Base-by-base conservation (phyloP, 1,140 invertebrate species). In the Orchestia grillus region DNA sequence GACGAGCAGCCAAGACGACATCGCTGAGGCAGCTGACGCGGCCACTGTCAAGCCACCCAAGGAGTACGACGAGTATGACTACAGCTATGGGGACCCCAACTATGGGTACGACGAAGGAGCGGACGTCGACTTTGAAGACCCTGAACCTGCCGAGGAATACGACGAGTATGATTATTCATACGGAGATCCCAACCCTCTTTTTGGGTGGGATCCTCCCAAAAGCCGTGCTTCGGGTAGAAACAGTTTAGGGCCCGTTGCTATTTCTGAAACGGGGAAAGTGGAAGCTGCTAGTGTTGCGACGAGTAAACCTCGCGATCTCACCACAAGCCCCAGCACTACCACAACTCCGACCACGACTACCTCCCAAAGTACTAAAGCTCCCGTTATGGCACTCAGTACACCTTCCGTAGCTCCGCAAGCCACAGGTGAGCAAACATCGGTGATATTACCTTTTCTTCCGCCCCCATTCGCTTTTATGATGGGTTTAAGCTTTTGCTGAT, bases 1-100 rank as follows among this genome's bases (percentile, higher is more conserved):
- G n/a, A 77, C 62, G 11, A 77, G 62, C 62, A 15, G 11, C 62
- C 57, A 88, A 23, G 96, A 96, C 11, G n/a, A 40, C 40, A 41
- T 87, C n/a, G 44, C n/a, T n/a, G 28, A 11, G n/a, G 36, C 87
- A 16, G 0, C 44, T 45, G 44, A 19, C 19, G 43, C 11, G 40
- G 41, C 40, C 8, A 47, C 44, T 44, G 40, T 16, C 40, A 11
- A 23, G 3, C 41, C 43, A 44, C 43, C 43, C 43, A 44, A 91
- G 28, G 43, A 45, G 40, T 42, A 47, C 42, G 77, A 95, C 45
- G 95, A 96, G 40, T 96, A 96, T 77, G 96, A 97, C 45, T 97
- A 97, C 90, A 96, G 77, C 42, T 97, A 97, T 41, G 96, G 96
- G 41, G 96, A 97, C 95, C 53, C 94, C 57, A 94, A 94, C 47